Evolutionary conservation across 2,113 vertebrate species (phyloP), one percentile per base, ranked within the genome.

Genomic region (Nibea albiflora): DNA sequence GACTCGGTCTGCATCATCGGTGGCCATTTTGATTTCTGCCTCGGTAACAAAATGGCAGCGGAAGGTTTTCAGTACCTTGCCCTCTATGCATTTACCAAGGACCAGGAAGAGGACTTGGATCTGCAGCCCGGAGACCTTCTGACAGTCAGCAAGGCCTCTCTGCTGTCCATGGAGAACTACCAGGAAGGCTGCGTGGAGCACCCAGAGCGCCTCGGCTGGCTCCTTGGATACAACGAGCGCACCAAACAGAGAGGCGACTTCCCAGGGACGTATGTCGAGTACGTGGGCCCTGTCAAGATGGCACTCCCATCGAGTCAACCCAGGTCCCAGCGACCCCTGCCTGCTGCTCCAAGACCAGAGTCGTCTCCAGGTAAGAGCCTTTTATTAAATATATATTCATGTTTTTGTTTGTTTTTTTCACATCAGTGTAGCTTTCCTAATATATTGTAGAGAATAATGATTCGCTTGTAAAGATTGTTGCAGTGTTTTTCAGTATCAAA

Each of bases 171-270:
- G 75, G 96, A 96, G 84, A 91, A 56, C 75, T 96, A 96, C 90
- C 94, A 95, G 17, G 97, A 98, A 0, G 97, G 97, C 2, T 95
- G 95, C 0, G 97, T 95, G 88, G 94, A 96, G 92, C 94, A 89
- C 35, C 98, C 98, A 0, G 94, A 96, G 58, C 92, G 56, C 3
- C 94, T 99, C 1, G 98, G 97, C 67, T 98, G 98, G 98, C 97
- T 99, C 80, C 93, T 97, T 11, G 98, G 98, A 0, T 92, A 96
- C 94, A 99, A 98, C 0, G 96, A 99, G 85, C 95, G 96, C 74
- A 97, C 97, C 49, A 96, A 96, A 80, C 98, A 98, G 92, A 96
- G 96, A 24, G 98, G 98, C 0, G 97, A 98, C 90, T 98, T 98
- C 66, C 98, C 98, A 0, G 98, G 97, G 78, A 98, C 97, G 0